Base-by-base conservation (phyloP, 2,797 vertebrate species). In the Pelochelys cantorii region DNA sequence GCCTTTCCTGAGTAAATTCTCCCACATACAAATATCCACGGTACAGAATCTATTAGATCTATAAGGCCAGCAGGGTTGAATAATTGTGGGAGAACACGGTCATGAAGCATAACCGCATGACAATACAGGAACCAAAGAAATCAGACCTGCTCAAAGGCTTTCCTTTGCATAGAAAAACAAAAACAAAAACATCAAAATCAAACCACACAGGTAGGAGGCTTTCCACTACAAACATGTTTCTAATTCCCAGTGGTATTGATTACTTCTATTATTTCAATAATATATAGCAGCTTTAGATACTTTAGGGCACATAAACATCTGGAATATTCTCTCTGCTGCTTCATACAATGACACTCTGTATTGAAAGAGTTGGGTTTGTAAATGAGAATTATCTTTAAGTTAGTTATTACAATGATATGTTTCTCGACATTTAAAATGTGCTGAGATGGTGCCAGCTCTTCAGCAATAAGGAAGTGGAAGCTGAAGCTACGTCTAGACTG, bases 271-370 rank as follows among this genome's bases (percentile, higher is more conserved):
- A 48, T 87, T 84, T 37, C 5, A 54, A 86, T 79, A 10, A 7
- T 3, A 84, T 83, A 52, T 25, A 87, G 34, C 29, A 79, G 42
- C 71, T 53, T 89, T 57, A 86, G 77, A 42, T 17, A 31, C 9
- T 10, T 57, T 10, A 48, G 4, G 84, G 11, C 60, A 84, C 77
- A 56, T 25, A 74, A 93, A 89, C 56, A 60, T 42, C 57, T 60
- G 34, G 25, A 48, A 84, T 74, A 86, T 74, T 42, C 22, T 22
- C 0, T 0, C 23, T 3, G 56, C 5, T 5, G 85, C 4, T 68
- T 22, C 0, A 1, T 20, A 54, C 2, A 0, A 0, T 25, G 71
- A 48, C 0, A 1, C 10, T 0, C 5, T 12, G 13, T 0, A 0
- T 11, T 37, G 62, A 2, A 86, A 79, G 59, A 11, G 37, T 37